Conservation (phyloP, 2,888 invertebrate species). For the Lepidocyrtoides sp. region DNA sequence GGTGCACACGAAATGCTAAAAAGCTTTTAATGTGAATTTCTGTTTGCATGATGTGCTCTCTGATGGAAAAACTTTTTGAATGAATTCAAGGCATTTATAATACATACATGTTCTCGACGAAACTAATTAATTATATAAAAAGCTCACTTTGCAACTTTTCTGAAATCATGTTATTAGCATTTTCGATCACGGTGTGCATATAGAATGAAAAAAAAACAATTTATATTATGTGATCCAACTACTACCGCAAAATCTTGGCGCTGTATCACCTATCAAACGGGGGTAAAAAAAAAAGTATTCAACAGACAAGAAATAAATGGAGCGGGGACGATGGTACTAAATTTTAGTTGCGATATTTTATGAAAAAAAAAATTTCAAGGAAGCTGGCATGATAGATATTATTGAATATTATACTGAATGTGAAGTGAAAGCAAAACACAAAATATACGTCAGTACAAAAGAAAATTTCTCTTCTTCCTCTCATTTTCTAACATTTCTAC, state of each 20-base stretch:
- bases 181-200: slow-evolving; percentile 43
- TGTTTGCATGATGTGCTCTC: slow-evolving; percentile 35
- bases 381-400: neutral
- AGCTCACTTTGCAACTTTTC: slow-evolving; percentile 37
- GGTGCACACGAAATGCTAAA: slow-evolving; percentile 10
- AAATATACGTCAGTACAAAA: neutral
- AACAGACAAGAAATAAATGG: slow-evolving; percentile 24
- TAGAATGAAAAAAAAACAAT: slow-evolving; percentile 45
- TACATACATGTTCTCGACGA: neutral
- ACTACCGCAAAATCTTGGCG: slow-evolving; percentile 37
- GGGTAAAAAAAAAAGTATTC: neutral
- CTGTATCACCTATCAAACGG: slow-evolving; percentile 10
- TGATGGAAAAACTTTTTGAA: slow-evolving; percentile 38
- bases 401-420: slow-evolving; percentile 10
- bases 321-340: slow-evolving; percentile 40
- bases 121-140: slow-evolving; percentile 58
- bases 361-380: slow-evolving; percentile 32
- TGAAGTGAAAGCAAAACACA: neutral
- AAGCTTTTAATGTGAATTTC: slow-evolving; percentile 52
- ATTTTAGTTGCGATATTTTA: slow-evolving; percentile 6
- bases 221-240: neutral
- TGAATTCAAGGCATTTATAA: neutral
- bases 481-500: slow-evolving; percentile 55
- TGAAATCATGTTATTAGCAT: slow-evolving; percentile 51
- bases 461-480: slow-evolving; percentile 21